A percentile compares a stretch with the other conserved stretches of the same genome.
Conservation (phyloP, 2,797 vertebrate species). For the Tympanoctomys barrerae region DNA sequence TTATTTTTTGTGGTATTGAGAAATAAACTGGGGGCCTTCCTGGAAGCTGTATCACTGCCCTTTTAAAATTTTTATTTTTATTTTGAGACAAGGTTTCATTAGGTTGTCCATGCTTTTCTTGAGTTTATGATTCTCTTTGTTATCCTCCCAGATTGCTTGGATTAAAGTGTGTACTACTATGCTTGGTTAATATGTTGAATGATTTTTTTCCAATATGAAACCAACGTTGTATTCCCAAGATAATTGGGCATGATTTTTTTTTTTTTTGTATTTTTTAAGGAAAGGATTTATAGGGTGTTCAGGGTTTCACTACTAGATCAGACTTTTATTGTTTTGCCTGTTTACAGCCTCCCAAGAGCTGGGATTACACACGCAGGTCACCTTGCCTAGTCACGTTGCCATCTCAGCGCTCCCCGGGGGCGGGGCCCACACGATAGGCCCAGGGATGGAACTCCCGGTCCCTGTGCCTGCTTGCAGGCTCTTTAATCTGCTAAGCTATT, state of each 20-base stretch:
- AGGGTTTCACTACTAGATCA: too few relatives aligned
- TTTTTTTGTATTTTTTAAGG: too few relatives aligned
- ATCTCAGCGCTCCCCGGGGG: too few relatives aligned
- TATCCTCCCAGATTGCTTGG: background rate
- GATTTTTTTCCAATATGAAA: constrained; percentile 14
- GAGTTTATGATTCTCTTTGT: background rate
- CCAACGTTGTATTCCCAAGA: constrained; percentile 2
- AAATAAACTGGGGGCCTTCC: background rate
- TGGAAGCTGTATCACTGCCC: background rate
- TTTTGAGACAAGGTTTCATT: background rate
- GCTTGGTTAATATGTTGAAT: background rate
- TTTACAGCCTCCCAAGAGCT: too few relatives aligned
- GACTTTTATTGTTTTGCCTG: too few relatives aligned
- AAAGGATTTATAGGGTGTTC: too few relatives aligned
- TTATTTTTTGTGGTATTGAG: background rate
- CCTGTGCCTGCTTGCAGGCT: too few relatives aligned
- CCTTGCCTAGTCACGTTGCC: too few relatives aligned
- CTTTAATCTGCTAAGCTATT: too few relatives aligned
- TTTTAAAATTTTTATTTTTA: background rate
- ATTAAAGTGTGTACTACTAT: background rate
- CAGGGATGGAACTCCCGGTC: too few relatives aligned
- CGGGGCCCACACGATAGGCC: too few relatives aligned
- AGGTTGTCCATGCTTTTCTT: background rate
- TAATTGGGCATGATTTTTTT: background rate
- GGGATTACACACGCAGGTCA: too few relatives aligned